phyloP scores from a whole-genome alignment of 2,797 vertebrate species.

The Cygnus olor region DNA sequence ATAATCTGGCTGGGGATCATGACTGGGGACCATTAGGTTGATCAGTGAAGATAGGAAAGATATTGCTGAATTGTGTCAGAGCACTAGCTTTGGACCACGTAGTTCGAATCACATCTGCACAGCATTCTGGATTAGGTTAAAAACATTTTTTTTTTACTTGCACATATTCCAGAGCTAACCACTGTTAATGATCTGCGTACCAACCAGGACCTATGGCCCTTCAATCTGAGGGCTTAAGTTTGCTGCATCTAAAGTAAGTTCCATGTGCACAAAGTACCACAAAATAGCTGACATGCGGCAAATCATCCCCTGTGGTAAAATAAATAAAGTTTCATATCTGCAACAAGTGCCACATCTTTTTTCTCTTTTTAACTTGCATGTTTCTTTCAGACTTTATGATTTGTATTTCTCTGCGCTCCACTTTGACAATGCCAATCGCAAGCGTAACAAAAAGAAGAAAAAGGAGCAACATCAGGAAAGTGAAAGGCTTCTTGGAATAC shows the following conservation, averaged over 20 bases:
- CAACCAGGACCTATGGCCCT: background rate
- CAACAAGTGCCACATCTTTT: conserved; percentile 44
- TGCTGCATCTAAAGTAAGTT: conserved; percentile 8
- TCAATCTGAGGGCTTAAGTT: background rate
- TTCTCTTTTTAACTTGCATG: conserved; percentile 35
- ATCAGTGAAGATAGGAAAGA: background rate
- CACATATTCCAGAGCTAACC: background rate
- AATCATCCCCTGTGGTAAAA: conserved; percentile 33
- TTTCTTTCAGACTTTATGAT: conserved; percentile 77
- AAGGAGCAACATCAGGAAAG: conserved; percentile 79
- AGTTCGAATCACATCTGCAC: background rate
- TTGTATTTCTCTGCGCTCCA: conserved; percentile 75
- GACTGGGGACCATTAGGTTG: background rate
- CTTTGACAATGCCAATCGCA: conserved; percentile 78
- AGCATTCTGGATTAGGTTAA: background rate
- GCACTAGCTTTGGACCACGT: background rate
- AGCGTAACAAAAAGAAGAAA: conserved; percentile 87
- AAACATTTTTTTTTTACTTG: background rate
- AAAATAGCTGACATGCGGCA: background rate
- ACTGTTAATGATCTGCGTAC: background rate
- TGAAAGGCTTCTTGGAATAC: conserved; percentile 56
- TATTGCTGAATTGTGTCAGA: conserved; percentile 17
- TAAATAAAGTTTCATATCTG: background rate
- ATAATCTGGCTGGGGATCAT: background rate
- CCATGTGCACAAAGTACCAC: conserved; percentile 5